Base-by-base conservation (phyloP, 1,140 invertebrate genomes). In the Dryas iulia region DNA sequence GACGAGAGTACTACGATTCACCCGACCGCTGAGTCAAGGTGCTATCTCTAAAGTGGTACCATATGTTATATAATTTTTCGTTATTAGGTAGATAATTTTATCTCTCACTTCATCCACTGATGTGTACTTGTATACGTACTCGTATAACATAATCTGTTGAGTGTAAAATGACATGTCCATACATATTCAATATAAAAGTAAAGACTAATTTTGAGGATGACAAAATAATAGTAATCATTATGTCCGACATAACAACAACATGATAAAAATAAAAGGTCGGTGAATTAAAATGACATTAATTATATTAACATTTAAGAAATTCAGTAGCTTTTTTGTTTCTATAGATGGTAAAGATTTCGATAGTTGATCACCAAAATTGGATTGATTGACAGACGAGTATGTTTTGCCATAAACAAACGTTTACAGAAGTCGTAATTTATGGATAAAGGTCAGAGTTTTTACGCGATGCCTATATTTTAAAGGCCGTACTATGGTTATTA, bases 51-150 rank as follows among this genome's bases (percentile, higher is more conserved):
- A 76, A 78, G 76, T 77, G 73, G 71, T 72, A 74, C 71, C 73
- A 76, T 74, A 59, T 76, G 77, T 87, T 86, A 87, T 80, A 86
- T 87, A 86, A 87, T 85, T 81, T 75, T 79, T 80, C 78, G 72
- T 79, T 82, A 81, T 81, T 76, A 82, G 73, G 72, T 78, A 79
- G 78, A 81, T 82, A 80, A 77, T 77, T 77, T 84, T 87, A 86
- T 87, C 83, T 85, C 76, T 68, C 59, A 74, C 77, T 71, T 71
- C 72, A 70, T 65, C 58, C 57, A 69, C 71, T 60, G 65, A 54
- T 56, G 61, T 68, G 69, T 72, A 75, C 33, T 63, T 57, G 63
- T 52, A 69, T 64, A 69, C 52, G 66, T 54, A 56, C 58, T 33
- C 26, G 28, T 53, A 31, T 5, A 47, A 21, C 14, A 47, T 47